Evolutionary conservation across 1,140 invertebrate genomes (phyloP).

Genomic region (Anoplophora glabripennis): DNA sequence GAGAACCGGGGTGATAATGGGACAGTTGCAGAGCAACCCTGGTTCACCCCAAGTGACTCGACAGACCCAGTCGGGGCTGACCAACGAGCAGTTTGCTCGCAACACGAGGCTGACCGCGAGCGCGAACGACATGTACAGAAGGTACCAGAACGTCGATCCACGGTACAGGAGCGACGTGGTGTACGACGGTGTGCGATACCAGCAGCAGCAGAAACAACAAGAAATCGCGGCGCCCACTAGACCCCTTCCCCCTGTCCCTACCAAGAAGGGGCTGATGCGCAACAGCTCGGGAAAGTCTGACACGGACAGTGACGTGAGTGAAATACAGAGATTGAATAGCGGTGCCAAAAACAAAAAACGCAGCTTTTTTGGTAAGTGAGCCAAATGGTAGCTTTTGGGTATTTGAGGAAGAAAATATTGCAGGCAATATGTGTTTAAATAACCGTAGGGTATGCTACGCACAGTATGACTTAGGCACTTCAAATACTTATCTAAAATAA

Average conservation of each 20-base stretch:
- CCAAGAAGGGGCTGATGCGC: slow-evolving; percentile 11
- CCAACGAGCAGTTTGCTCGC: slow-evolving; percentile 38
- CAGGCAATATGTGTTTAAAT: too few species aligned
- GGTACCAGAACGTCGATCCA: slow-evolving; percentile 8
- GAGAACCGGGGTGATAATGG: slow-evolving; percentile 43
- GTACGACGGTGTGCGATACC: slow-evolving; percentile 12
- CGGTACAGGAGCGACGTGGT: slow-evolving; percentile 18
- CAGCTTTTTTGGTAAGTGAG: slow-evolving; percentile 38
- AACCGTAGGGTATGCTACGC: too few species aligned
- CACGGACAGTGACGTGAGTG: slow-evolving; percentile 56
- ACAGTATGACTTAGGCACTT: too few species aligned
- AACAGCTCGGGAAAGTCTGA: slow-evolving; percentile 13
- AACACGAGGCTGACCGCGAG: slow-evolving; percentile 44
- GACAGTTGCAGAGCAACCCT: slow-evolving; percentile 34
- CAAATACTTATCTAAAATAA: too few species aligned
- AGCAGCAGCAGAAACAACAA: slow-evolving; percentile 3
- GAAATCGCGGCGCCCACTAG: slow-evolving; percentile 24
- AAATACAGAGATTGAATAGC: slow-evolving; percentile 59
- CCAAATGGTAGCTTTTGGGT: neutral
- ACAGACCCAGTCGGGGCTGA: slow-evolving; percentile 5
- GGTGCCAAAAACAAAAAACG: slow-evolving; percentile 30
- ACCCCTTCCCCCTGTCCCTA: slow-evolving; percentile 42
- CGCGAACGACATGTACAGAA: slow-evolving; percentile 43
- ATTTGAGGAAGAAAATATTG: neutral
- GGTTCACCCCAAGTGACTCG: slow-evolving; percentile 14